phyloP scores from a whole-genome alignment of 92 coral and sea anemone species.

The Parazoanthus swiftii region DNA sequence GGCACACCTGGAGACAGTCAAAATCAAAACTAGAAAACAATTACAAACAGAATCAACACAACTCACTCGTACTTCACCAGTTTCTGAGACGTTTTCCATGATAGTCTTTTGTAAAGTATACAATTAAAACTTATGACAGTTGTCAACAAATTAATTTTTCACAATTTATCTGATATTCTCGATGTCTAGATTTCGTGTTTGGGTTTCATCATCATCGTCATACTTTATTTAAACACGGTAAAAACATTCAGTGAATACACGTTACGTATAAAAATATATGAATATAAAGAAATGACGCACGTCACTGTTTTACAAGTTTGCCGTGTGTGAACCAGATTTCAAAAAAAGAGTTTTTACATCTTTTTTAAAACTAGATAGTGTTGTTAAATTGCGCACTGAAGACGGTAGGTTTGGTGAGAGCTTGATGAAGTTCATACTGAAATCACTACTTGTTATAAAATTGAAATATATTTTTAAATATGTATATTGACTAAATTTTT shows the following conservation, averaged over 20 bases:
- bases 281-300: too few relatives aligned
- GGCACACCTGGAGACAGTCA: neutral
- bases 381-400: too few relatives aligned
- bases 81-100: neutral
- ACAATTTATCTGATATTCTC: neutral
- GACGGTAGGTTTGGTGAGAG: neutral
- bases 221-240: too few relatives aligned
- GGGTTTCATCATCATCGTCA: too few relatives aligned
- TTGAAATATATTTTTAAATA: neutral
- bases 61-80: neutral
- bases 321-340: too few relatives aligned
- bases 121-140: neutral
- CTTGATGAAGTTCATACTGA: neutral
- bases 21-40: neutral
- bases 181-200: slow-evolving; percentile 6
- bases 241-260: too few relatives aligned
- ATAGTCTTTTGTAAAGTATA: neutral
- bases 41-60: neutral
- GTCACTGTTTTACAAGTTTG: too few relatives aligned
- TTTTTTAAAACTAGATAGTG: too few relatives aligned
- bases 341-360: too few relatives aligned
- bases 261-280: too few relatives aligned
- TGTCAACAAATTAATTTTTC: slow-evolving; percentile 24
- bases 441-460: neutral
- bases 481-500: neutral